Evolutionary conservation across 2,888 invertebrate species (phyloP).

Genomic region (Lutraria lutraria): DNA sequence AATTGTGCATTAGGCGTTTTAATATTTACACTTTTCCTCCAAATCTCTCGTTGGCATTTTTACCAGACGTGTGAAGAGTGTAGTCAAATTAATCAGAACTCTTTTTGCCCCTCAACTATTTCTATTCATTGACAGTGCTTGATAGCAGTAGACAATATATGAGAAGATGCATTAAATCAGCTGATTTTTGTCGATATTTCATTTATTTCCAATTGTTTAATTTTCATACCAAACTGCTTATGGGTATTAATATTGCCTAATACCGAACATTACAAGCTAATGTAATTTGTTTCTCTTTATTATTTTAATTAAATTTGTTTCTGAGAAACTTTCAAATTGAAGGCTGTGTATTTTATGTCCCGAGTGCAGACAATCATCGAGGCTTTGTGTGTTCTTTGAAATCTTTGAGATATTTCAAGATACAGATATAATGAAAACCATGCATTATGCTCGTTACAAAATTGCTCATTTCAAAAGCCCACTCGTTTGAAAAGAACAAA

Average conservation of each 20-base stretch:
- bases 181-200: too few relatives aligned
- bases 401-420: neutral
- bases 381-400: neutral
- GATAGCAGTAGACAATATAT: too few relatives aligned
- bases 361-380: neutral
- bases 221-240: neutral
- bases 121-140: too few relatives aligned
- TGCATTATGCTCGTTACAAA: neutral
- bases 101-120: too few relatives aligned
- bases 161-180: too few relatives aligned
- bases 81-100: too few relatives aligned
- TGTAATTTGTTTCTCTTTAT: neutral
- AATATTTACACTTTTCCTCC: too few relatives aligned
- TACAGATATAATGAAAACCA: neutral
- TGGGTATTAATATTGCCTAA: neutral
- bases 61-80: too few relatives aligned
- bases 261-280: neutral
- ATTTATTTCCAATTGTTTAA: too few relatives aligned
- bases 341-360: constrained; percentile 6
- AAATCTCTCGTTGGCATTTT: too few relatives aligned
- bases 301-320: constrained; percentile 17
- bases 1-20: too few relatives aligned
- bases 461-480: neutral
- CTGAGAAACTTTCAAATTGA: neutral
- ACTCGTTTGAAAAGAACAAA: neutral